Percentiles rank a stretch among this genome's conserved stretches.
Conservation (phyloP, 37 sponge, comb jelly and placozoan genomes). For the Aplysina aerophoba region DNA sequence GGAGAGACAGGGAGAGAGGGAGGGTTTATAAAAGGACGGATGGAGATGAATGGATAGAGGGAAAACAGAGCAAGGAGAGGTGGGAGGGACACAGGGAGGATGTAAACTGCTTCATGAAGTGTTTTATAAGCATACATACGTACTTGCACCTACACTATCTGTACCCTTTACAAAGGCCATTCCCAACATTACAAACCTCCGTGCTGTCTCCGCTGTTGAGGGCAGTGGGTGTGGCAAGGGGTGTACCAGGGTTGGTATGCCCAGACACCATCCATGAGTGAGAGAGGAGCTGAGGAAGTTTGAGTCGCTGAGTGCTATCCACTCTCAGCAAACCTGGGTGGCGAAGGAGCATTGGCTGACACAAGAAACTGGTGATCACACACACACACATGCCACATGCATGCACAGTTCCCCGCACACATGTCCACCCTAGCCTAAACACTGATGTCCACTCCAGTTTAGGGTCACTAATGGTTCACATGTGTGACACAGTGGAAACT, state of each 20-base stretch:
- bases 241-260: constrained; percentile 67
- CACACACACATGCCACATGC: constrained; percentile 10
- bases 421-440: too few species aligned
- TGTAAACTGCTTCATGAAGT: too few species aligned
- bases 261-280: constrained; percentile 77
- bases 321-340: constrained; percentile 79
- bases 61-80: too few species aligned
- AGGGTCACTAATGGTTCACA: too few species aligned
- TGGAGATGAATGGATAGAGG: too few species aligned
- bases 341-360: neutral
- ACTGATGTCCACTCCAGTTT: too few species aligned
- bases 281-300: constrained; percentile 46
- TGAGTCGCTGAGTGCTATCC: constrained; percentile 73
- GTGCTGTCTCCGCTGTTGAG: constrained; percentile 46
- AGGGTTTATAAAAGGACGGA: too few species aligned
- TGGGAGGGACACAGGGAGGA: too few species aligned
- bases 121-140: neutral
- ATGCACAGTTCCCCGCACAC: neutral
- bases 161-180: neutral
- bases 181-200: neutral
- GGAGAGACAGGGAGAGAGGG: too few species aligned
- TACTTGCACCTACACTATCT: neutral
- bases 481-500: too few species aligned
- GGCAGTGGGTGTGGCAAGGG: constrained; percentile 74
- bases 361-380: neutral